Conservation (phyloP, 1,140 invertebrate species). For the Anastrepha obliqua region DNA sequence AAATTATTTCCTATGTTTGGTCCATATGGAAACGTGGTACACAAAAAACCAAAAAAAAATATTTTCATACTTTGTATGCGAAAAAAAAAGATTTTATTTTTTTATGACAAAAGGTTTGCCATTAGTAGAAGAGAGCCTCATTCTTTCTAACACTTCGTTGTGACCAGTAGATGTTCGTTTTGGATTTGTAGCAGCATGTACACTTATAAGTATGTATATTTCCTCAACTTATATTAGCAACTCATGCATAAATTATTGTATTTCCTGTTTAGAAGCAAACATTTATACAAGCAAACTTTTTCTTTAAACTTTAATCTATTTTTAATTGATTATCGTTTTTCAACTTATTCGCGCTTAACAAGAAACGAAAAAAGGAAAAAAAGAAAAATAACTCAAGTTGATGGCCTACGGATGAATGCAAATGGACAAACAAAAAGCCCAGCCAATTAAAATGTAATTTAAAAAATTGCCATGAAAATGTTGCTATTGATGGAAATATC, state of each 20-base stretch:
- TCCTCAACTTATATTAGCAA: neutral
- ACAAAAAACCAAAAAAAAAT: too few species aligned
- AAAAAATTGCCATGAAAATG: slow-evolving; percentile 12
- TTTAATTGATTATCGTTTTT: slow-evolving; percentile 33
- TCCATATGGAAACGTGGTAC: too few species aligned
- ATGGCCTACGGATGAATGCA: neutral
- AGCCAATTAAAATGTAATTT: slow-evolving; percentile 31
- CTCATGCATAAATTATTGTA: neutral
- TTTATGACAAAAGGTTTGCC: too few species aligned
- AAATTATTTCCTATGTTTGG: too few species aligned
- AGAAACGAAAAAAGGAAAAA: neutral
- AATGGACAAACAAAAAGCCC: neutral
- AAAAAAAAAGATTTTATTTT: too few species aligned
- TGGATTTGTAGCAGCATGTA: too few species aligned
- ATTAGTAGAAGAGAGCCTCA: too few species aligned
- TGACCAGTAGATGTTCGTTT: too few species aligned
- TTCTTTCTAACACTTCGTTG: too few species aligned
- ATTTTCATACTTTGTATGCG: too few species aligned
- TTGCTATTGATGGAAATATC: neutral
- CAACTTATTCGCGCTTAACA: neutral
- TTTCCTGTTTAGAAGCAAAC: neutral
- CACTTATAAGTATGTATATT: too few species aligned
- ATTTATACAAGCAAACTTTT: neutral
- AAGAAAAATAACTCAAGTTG: neutral
- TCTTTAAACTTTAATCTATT: neutral